A percentile compares a stretch with the other conserved stretches of the same genome.
Evolutionary conservation across 2,113 vertebrate species (phyloP).

Genomic region (Octodon degus): DNA sequence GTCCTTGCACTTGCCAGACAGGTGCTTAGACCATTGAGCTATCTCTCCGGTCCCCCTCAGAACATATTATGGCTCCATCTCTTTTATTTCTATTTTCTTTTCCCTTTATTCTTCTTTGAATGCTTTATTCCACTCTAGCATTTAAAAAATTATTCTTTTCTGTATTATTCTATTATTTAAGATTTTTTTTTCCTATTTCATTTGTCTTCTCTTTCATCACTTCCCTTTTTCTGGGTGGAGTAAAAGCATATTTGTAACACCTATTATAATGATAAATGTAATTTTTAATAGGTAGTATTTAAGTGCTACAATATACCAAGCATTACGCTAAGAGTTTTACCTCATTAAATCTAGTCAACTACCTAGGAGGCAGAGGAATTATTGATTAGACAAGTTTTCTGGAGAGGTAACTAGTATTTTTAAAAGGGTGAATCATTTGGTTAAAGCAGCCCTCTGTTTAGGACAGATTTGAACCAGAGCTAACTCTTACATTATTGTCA

Average conservation of each 20-base stretch:
- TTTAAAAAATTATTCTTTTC: conserved; percentile 31
- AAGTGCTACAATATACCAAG: not conserved
- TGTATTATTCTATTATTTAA: conserved; percentile 29
- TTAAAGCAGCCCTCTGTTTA: not conserved
- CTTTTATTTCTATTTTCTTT: not conserved
- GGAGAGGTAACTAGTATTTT: conserved; percentile 6
- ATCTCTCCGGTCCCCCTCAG: not conserved
- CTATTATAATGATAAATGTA: conserved; percentile 25
- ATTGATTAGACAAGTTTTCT: conserved; percentile 20
- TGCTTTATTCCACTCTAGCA: not conserved
- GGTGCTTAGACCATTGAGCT: too few species aligned
- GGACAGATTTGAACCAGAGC: conserved; percentile 32
- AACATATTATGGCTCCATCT: not conserved
- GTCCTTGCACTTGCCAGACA: too few species aligned
- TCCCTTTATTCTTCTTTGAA: not conserved
- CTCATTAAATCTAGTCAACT: not conserved
- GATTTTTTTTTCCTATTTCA: not conserved
- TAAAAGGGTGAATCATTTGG: conserved; percentile 19
- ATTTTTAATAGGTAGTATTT: conserved; percentile 22
- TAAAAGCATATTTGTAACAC: not conserved
- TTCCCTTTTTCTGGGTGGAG: not conserved
- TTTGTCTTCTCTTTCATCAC: not conserved
- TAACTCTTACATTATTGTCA: not conserved
- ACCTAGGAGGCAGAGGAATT: conserved; percentile 8
- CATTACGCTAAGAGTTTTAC: not conserved